Conservation (phyloP, 92 coral and sea anemone genomes). For the Epizoanthus illoricatus region DNA sequence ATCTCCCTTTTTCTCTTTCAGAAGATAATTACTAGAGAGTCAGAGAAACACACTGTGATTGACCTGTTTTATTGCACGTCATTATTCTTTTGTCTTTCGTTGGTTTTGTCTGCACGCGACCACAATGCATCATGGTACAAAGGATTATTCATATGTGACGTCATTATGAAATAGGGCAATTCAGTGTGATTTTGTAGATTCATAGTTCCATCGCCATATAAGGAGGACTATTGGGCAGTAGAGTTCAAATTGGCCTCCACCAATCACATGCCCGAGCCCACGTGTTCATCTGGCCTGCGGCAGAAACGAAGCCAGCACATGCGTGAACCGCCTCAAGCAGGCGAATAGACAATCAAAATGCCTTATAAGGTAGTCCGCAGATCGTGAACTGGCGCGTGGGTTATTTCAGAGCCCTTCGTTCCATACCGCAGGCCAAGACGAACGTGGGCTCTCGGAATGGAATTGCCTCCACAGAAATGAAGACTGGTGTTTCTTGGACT, state of each 20-base stretch:
- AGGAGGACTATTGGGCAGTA: no score
- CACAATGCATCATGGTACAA: not conserved
- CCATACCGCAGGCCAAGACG: no score
- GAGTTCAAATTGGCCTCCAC: no score
- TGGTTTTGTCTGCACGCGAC: not conserved
- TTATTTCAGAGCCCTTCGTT: no score
- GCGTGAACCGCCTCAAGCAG: no score
- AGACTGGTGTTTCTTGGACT: not conserved
- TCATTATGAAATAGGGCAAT: not conserved
- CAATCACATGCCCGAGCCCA: no score
- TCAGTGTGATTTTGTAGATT: not conserved
- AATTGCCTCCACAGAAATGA: not conserved
- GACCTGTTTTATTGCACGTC: not conserved
- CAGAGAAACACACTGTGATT: not conserved
- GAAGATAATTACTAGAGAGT: no score
- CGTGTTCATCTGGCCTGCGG: no score
- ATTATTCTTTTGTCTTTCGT: not conserved
- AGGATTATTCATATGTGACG: not conserved
- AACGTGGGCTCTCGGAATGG: no score
- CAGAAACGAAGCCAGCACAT: no score
- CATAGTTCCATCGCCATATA: not conserved
- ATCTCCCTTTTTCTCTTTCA: no score
- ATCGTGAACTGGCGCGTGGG: no score
- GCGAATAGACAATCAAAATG: not conserved
- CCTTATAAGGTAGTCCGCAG: not conserved